Evolutionary conservation across 2,113 vertebrate species (phyloP), one percentile per base, ranked within the genome.

Genomic region (Oncorhynchus masou): DNA sequence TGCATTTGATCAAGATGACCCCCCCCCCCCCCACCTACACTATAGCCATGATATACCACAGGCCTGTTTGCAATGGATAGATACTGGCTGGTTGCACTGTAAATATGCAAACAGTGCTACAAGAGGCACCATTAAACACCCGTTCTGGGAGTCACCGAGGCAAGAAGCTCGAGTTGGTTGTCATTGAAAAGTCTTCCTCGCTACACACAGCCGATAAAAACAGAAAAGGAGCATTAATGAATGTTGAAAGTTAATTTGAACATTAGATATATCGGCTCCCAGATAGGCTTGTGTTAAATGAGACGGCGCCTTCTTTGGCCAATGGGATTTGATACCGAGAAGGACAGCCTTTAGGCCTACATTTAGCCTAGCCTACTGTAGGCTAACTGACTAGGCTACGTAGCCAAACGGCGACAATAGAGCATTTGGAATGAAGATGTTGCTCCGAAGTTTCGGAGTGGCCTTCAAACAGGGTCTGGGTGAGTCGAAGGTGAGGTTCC

Each of bases 61-160:
- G 16, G 51, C 51, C 51, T 11, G 3, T 20, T 20, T 7, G 57
- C 22, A 76, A 3, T 70, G 69, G 34, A 19, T 67, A 73, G 51
- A 25, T n/a, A 3, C 67, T 9, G 79, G 15, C 16, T 19, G 31
- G 27, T 31, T 20, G 16, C 29, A 19, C 29, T 67, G 65, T 16
- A 67, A 31, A 54, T 54, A 54, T 54, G 16, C 12, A 15, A 54
- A 19, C 51, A 54, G 51, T 19, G 5, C 19, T 19, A 54, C 51
- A 1, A 15, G n/a, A 75, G 64, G 76, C 25, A 51, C 74, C 45
- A 70, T 78, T 11, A 75, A 79, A 76, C 77, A 83, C 27, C 71
- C 70, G 45, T 68, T 74, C 39, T 60, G 74, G 77, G 66, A 74
- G 69, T 72, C 70, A 8, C 66, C 27, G 73, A 19, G 39, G 11